Evolutionary conservation across 92 coral and sea anemone species (phyloP).

Genomic region (Phenganax marumi): DNA sequence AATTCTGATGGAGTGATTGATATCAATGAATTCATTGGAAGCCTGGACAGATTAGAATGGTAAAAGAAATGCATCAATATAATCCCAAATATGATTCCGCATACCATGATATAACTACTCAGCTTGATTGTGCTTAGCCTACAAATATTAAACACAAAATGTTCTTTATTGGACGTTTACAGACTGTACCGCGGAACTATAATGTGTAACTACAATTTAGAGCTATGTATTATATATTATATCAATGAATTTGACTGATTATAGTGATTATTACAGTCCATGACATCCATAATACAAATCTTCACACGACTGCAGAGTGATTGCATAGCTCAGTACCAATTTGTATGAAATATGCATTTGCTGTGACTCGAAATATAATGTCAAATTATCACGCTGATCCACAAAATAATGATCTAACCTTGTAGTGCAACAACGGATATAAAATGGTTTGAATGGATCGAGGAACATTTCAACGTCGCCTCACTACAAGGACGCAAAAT

Average conservation of each 20-base stretch:
- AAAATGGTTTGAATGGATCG: slow-evolving; percentile 46
- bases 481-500: slow-evolving; percentile 36
- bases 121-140: too few relatives aligned
- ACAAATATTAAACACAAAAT: too few relatives aligned
- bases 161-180: too few relatives aligned
- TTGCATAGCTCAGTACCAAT: too few relatives aligned
- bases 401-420: neutral
- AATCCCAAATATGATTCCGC: neutral
- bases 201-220: too few relatives aligned
- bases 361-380: neutral
- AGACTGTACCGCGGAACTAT: too few relatives aligned
- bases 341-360: too few relatives aligned
- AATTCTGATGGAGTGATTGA: slow-evolving; percentile 39
- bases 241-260: too few relatives aligned
- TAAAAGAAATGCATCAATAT: neutral
- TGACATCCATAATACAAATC: too few relatives aligned
- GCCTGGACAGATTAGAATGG: slow-evolving; percentile 42
- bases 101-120: neutral
- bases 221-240: too few relatives aligned
- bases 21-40: slow-evolving; percentile 44
- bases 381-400: neutral
- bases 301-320: too few relatives aligned
- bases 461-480: slow-evolving; percentile 34
- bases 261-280: too few relatives aligned
- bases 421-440: slow-evolving; percentile 36